Evolutionary conservation across 2,113 vertebrate genomes (phyloP).

Genomic region (Plecturocebus donacophilus): DNA sequence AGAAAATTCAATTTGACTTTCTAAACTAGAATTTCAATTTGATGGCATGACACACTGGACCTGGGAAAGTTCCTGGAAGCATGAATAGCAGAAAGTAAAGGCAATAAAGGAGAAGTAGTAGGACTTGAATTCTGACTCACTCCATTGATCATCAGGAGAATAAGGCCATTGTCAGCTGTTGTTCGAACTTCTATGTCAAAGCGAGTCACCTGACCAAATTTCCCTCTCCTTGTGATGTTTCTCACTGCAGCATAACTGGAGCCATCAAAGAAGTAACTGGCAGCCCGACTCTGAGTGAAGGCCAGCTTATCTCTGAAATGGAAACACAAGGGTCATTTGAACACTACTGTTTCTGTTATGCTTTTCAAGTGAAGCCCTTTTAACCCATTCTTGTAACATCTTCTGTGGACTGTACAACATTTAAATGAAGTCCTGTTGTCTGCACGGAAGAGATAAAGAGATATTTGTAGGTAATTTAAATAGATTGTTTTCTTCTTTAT

Average conservation of each 20-base stretch:
- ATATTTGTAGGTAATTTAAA: background rate
- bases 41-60: background rate
- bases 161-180: slow-evolving; percentile 90
- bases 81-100: background rate
- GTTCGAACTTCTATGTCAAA: slow-evolving; percentile 97
- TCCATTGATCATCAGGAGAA: slow-evolving; percentile 95
- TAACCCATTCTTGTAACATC: background rate
- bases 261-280: slow-evolving; percentile 97
- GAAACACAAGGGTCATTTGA: background rate
- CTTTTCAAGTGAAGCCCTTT: background rate
- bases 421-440: background rate
- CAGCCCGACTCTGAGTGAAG: slow-evolving; percentile 95
- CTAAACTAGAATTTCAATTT: slow-evolving; percentile 36
- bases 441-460: background rate
- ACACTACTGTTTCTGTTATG: background rate
- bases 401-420: background rate
- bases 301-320: slow-evolving; percentile 92
- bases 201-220: slow-evolving; percentile 92
- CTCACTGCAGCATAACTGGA: slow-evolving; percentile 93
- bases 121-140: slow-evolving; percentile 83
- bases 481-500: background rate
- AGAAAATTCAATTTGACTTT: slow-evolving; percentile 1
- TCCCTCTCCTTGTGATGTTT: slow-evolving; percentile 93
- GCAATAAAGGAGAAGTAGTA: background rate
- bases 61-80: background rate